Evolutionary conservation across 2,888 invertebrate species (phyloP), one percentile per base, ranked within the genome.

Genomic region (Timema cristinae): DNA sequence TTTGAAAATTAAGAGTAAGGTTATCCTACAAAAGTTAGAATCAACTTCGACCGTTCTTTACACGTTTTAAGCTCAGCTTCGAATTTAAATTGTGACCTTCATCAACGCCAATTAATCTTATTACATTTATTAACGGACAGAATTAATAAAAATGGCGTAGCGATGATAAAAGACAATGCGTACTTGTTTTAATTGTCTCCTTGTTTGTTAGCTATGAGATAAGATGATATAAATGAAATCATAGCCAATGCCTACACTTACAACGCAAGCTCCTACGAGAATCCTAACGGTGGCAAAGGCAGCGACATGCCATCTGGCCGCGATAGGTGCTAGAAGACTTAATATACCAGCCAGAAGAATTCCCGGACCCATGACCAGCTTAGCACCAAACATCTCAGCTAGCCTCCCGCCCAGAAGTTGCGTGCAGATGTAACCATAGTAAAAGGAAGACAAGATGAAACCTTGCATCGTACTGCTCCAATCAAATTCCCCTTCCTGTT

Each of bases 401-500:
- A 71, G 50, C 15, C 72, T 59, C 9, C 73, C 75, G 6, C 75
- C 75, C 11, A 75, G 54, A 11, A 75, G 50, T 67, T 75, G 75
- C 4, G 70, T 70, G 0, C 66, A 16, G 32, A 73, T 68, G 69
- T 73, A 74, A 6, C 73, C 75, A 49, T 70, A 75, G 69, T 72
- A 75, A 54, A 67, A 73, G 7, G 72, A 66, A 13, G 73, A 67
- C n/a, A 75, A 52, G 7, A 75, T 50, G 13, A 63, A 66, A 8
- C 73, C 73, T 52, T 75, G 73, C n/a, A 68, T 72, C 0, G 66
- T 66, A 13, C 68, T 72, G 54, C 69, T 68, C 75, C 75, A 75
- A 5, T 66, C 72, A 50, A 75, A 75, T 56, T 73, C 75, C 4
- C 75, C 73, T 68, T 68, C 54, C 11, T 68, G n/a, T 67, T 49